Evolutionary conservation across 2,113 vertebrate species (phyloP).

Genomic region (Vombatus ursinus): DNA sequence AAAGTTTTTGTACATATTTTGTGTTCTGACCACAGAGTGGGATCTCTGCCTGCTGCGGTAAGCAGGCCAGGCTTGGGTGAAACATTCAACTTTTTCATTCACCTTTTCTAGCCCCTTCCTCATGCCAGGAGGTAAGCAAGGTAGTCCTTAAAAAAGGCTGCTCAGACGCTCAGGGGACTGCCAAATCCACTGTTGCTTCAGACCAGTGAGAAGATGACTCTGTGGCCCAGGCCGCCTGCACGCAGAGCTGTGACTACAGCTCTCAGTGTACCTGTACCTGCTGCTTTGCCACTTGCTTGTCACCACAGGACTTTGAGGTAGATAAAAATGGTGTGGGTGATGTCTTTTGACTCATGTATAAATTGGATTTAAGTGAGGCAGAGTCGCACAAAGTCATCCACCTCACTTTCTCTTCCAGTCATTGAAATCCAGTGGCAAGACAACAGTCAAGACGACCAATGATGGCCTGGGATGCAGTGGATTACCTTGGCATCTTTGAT

Average conservation of each 20-base stretch:
- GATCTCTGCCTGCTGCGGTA: too few relatives aligned
- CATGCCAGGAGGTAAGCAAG: background rate
- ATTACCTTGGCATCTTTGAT: background rate
- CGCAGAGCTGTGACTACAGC: background rate
- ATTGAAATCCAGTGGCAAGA: background rate
- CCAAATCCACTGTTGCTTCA: background rate
- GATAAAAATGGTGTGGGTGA: background rate
- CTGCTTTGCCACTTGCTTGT: background rate
- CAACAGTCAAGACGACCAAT: background rate
- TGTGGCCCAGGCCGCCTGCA: background rate
- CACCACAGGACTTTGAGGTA: background rate
- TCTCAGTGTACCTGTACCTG: background rate
- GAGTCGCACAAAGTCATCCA: background rate
- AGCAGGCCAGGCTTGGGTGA: too few relatives aligned
- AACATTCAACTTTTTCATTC: too few relatives aligned
- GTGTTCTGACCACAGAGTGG: too few relatives aligned
- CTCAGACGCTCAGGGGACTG: background rate
- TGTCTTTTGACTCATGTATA: background rate
- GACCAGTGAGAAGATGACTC: background rate
- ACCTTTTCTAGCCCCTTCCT: too few relatives aligned
- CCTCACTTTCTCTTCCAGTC: background rate
- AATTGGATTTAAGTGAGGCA: background rate
- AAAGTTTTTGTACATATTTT: too few relatives aligned
- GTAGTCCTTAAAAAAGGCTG: background rate
- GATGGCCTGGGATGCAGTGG: background rate